Conservation (phyloP, 2,888 invertebrate genomes). For the Heliconius sara region DNA sequence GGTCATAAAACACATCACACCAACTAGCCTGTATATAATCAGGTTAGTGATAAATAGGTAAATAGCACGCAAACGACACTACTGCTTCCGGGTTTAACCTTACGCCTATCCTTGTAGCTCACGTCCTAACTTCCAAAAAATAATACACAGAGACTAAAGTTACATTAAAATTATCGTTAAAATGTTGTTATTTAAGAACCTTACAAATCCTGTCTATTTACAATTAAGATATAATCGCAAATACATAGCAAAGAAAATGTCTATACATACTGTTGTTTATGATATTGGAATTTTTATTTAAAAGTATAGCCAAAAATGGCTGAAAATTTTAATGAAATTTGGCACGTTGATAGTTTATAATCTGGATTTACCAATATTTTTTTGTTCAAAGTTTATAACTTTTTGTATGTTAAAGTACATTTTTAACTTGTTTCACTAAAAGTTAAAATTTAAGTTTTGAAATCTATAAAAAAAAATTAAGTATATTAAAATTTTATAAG, state of each 20-base stretch:
- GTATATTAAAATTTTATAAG: no score
- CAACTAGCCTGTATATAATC: slow-evolving; percentile 82
- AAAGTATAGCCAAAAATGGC: background rate
- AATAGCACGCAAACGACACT: slow-evolving; percentile 82
- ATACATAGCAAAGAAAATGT: background rate
- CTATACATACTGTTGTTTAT: background rate
- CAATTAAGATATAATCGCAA: background rate
- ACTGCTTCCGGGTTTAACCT: slow-evolving; percentile 71
- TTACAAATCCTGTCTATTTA: background rate
- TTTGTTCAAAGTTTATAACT: no score
- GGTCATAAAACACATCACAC: slow-evolving; percentile 79
- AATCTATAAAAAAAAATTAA: no score
- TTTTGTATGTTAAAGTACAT: no score
- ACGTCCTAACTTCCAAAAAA: slow-evolving; percentile 26
- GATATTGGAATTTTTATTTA: background rate
- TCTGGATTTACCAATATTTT: slow-evolving; percentile 10
- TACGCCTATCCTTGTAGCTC: slow-evolving; percentile 50
- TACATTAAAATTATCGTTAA: background rate
- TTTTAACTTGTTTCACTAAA: no score
- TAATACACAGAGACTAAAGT: background rate
- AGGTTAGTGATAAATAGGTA: slow-evolving; percentile 84
- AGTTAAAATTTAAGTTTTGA: no score
- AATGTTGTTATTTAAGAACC: background rate
- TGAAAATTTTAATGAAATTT: slow-evolving; percentile 3
- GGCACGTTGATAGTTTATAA: background rate